A percentile compares a stretch with the other conserved stretches of the same genome.
Conservation (phyloP, 2,113 vertebrate species). For the Rhinogobius similis region DNA sequence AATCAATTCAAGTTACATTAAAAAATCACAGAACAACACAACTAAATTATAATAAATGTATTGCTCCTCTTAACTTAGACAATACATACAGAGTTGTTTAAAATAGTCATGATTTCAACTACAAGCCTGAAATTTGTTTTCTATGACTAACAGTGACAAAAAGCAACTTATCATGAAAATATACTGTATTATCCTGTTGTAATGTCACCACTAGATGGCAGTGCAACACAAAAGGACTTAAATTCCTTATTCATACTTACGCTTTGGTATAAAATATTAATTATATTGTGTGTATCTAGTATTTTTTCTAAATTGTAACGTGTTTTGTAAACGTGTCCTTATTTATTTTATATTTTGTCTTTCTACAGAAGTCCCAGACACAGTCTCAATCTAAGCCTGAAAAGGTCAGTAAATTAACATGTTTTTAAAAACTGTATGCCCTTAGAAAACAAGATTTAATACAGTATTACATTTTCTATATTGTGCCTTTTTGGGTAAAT, state of each 20-base stretch:
- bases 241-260: neutral
- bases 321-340: neutral
- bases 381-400: constrained; percentile 15
- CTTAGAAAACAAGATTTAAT: neutral
- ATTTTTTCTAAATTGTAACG: neutral
- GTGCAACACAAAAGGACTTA: neutral
- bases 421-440: neutral
- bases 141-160: no score
- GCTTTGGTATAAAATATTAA: neutral
- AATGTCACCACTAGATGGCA: constrained; percentile 37
- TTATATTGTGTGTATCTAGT: neutral
- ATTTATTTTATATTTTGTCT: neutral
- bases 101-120: no score
- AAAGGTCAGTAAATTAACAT: constrained; percentile 40
- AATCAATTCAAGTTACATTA: no score
- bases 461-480: neutral
- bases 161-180: no score
- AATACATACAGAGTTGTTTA: no score
- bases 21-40: no score
- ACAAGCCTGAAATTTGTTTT: no score
- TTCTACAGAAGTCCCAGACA: constrained; percentile 31
- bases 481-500: neutral
- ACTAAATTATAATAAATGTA: no score
- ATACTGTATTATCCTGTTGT: no score
- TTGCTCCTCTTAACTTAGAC: no score